Evolutionary conservation across 2,113 vertebrate species (phyloP), one percentile per base, ranked within the genome.

Genomic region (Promerops cafer): DNA sequence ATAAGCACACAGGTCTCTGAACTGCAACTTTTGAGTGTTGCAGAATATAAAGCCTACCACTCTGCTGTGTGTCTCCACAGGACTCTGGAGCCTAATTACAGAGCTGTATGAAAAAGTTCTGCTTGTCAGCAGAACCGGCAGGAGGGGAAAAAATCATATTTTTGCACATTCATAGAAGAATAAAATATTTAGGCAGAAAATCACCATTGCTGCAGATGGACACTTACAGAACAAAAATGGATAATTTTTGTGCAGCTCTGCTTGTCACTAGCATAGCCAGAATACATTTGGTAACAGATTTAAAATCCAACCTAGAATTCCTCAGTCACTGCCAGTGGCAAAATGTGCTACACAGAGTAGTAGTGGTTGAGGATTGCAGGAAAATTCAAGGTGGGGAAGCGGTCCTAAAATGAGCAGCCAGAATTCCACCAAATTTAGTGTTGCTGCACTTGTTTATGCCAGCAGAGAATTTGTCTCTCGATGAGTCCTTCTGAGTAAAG

Each of bases 51-150:
- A 96, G 69, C 40, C 60, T 89, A 78, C 66, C 17, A 78, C 72
- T 86, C 88, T 74, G 77, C 64, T 95, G 69, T 68, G 76, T 90
- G 60, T 68, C 95, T 89, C 95, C 86, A 76, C 90, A 96, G 93
- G 96, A 91, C 90, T 79, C 95, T 92, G 88, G 90, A 96, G 96
- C 65, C 95, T 97, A 97, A 97, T 97, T 97, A 97, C 88, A 95
- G 90, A 93, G 65, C 83, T 92, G 19, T 63, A 88, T 90, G 83
- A 95, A 94, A 91, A 97, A 92, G 77, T 94, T 96, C 75, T 93
- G 70, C 92, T 90, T 92, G 90, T 97, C 96, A 97, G 96, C 96
- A 96, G 90, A 95, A 94, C 33, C 14, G 0, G 86, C 42, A 64
- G 80, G 93, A 83, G 60, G 37, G 17, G 11, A 28, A 79, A 86